Evolutionary conservation across 2,113 vertebrate genomes (phyloP), one percentile per base, ranked within the genome.

Genomic region (Chaenocephalus aceratus): DNA sequence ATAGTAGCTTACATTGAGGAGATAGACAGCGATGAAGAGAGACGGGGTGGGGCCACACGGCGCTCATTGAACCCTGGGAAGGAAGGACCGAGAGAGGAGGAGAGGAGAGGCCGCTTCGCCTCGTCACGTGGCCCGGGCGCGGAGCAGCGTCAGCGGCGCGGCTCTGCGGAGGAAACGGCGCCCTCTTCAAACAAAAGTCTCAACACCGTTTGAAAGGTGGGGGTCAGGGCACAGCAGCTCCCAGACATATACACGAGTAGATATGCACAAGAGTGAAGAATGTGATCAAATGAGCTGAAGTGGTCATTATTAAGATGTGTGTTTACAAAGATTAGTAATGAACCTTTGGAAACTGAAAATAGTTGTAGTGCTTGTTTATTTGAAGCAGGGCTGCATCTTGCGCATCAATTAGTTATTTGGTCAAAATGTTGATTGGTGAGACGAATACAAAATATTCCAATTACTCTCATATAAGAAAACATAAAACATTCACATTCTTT

Each of bases 61-160:
- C 94, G 90, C 95, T 91, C 94, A 91, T 89, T 95, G 96, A 94
- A 97, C 95, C 87, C 93, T 93, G 96, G 96, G 96, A 96, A 95
- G 88, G 86, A 89, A 95, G 84, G 71, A 84, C 91, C 89, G 89
- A 92, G 71, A 51, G 88, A 84, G 58, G 75, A 77, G 82, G 54
- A 57, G 86, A 87, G 79, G 81, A 85, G 89, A 82, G 87, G 91
- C 89, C 88, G 89, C 79, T 53, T 67, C 56, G 88, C 72, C 80
- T 72, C 71, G 94, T 96, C 96, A 97, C 96, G 93, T 96, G 96
- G 94, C 82, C 74, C 71, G 54, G 63, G 72, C 65, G 86, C 86
- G 82, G 79, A 77, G 83, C 69, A 77, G 92, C 95, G 95, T 94
- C 93, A 95, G 91, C 80, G 78, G 83, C 86, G 80, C 64, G 60